Evolutionary conservation across 2,888 invertebrate genomes (phyloP).

Genomic region (Vesta saturnalis): DNA sequence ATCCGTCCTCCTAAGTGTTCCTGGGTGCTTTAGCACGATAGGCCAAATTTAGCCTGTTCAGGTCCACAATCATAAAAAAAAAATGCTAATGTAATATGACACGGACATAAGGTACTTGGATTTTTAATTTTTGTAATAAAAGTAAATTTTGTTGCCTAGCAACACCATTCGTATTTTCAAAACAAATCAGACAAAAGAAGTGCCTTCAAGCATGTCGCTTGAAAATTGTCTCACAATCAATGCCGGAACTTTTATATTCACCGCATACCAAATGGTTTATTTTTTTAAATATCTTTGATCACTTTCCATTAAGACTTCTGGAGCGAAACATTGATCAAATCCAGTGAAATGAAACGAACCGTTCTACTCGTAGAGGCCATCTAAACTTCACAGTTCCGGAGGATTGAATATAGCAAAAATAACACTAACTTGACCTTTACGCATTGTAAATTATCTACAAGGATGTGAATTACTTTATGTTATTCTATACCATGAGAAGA

Average conservation of each 20-base stretch:
- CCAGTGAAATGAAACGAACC: not conserved
- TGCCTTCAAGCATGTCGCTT: no score
- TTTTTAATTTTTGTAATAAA: no score
- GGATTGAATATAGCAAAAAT: not conserved
- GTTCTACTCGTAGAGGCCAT: not conserved
- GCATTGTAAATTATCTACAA: not conserved
- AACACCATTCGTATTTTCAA: no score
- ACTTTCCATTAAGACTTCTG: not conserved
- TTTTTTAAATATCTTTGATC: not conserved
- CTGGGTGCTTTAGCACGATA: no score
- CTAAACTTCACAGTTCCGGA: constrained; percentile 1
- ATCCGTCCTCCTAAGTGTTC: no score
- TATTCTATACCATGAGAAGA: not conserved
- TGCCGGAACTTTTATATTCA: not conserved
- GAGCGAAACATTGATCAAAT: constrained; percentile 7
- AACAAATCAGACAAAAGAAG: no score
- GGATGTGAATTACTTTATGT: not conserved
- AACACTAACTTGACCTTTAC: constrained; percentile 8
- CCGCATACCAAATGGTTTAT: not conserved
- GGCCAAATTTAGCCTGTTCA: no score
- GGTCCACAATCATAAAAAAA: no score
- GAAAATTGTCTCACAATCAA: no score
- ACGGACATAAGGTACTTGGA: no score
- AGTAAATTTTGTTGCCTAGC: no score
- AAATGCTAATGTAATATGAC: no score